Evolutionary conservation across 64 coral and sea anemone species (phyloP), one percentile per base, ranked within the genome.

Genomic region (Pocillopora verrucosa): DNA sequence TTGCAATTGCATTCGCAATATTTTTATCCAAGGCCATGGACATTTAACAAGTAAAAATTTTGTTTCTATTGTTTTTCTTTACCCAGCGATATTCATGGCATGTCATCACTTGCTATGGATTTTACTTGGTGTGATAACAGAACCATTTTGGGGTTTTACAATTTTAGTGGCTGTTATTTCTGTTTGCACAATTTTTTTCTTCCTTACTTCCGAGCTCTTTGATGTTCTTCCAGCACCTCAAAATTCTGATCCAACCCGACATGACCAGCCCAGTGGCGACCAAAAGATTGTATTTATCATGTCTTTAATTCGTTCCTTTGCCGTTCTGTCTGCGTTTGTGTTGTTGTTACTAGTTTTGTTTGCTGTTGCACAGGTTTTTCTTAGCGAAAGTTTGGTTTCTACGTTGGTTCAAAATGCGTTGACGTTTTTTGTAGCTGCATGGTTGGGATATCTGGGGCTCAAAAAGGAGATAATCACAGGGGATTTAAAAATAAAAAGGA

Each of bases 41-140:
- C 0, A 82, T 0, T 1, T 7, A 17, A 60, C 79, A 0, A 82
- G 79, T 30, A 60, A 30, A 61, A 82, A 61, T 15, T 1, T 61
- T 61, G 0, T 13, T 61, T 82, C 79, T 24, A 11, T 5, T 19
- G 13, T 82, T 37, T 34, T 60, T 56, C 58, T 82, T 82, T 82
- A 82, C 14, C 79, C 79, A 34, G 79, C 79, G 61, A 22, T 82
- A 25, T 82, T 82, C 58, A 82, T 82, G n/a, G 79, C 58, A 34
- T 82, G 58, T 51, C 79, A 82, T 65, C 79, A 82, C 14, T 38
- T 82, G 61, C 20, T 82, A n/a, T 82, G 79, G 79, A 61, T 82
- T 36, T 34, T 82, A 22, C 79, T 82, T 36, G 79, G 79, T 37
- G 24, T 82, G 14, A 65, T 82, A 65, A 82, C 79, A 82, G 79